These are phyloP conservation scores for Lasiommata megera DNA, from an alignment of 2,888 invertebrate species.

Conservation along the genomic window DNA sequence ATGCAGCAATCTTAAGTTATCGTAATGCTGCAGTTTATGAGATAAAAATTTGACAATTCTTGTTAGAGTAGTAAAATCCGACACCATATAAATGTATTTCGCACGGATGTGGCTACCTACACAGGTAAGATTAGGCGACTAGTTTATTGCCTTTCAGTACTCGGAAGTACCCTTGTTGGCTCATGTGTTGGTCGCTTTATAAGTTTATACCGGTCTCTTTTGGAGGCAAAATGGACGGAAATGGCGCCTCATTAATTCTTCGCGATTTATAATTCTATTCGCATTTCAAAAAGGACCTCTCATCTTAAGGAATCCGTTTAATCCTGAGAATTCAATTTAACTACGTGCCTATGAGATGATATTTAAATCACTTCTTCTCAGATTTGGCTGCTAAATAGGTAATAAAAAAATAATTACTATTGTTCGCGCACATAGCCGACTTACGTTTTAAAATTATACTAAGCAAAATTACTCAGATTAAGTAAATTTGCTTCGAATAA, in stretches of 20 bases:
- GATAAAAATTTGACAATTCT: no score
- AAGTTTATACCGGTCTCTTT: neutral
- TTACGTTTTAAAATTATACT: no score
- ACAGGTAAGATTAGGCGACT: no score
- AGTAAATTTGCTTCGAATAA: no score
- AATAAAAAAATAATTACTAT: no score
- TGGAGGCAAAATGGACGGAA: neutral
- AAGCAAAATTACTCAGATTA: no score
- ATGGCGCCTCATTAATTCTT: slow-evolving; percentile 2
- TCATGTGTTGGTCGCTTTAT: neutral
- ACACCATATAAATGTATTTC: neutral
- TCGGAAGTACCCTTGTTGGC: neutral
- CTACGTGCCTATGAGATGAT: neutral
- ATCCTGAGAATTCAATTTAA: neutral
- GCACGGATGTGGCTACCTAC: no score
- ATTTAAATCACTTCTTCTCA: neutral
- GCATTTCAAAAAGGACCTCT: neutral
- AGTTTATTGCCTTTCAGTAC: no score
- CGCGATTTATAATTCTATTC: neutral
- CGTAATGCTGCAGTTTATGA: no score
- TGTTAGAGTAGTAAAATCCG: no score
- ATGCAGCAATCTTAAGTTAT: no score
- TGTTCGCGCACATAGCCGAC: no score
- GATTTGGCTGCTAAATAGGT: neutral
- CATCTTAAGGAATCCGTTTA: neutral